phyloP scores from a whole-genome alignment of 2,797 vertebrate genomes.

The Melanogrammus aeglefinus region DNA sequence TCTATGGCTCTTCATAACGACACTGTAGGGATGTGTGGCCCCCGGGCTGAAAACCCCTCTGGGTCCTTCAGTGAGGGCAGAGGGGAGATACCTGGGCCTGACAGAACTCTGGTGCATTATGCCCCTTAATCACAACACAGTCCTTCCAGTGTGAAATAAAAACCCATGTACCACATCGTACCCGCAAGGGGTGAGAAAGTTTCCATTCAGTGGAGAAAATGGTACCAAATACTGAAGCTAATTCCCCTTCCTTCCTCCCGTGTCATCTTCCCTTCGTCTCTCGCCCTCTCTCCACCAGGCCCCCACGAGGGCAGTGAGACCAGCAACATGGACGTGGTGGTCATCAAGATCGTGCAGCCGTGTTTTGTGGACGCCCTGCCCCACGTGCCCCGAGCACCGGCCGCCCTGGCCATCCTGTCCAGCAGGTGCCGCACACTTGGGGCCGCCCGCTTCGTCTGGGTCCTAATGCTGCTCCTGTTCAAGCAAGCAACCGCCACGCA shows the following conservation, averaged over 20 bases:
- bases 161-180: constrained; percentile 8
- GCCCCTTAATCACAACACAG: constrained; percentile 14
- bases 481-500: constrained; percentile 87
- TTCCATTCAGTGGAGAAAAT: background rate
- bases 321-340: constrained; percentile 65
- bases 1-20: background rate
- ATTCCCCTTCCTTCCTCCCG: background rate
- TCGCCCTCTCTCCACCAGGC: constrained; percentile 65
- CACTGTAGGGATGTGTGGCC: background rate
- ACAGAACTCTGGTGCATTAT: background rate
- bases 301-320: constrained; percentile 67
- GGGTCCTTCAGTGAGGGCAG: constrained; percentile 4
- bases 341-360: constrained; percentile 79
- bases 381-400: constrained; percentile 90
- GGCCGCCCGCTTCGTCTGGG: constrained; percentile 86
- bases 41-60: constrained; percentile 7
- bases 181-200: too few relatives aligned
- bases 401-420: constrained; percentile 83
- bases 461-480: constrained; percentile 84
- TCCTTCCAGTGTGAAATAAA: constrained; percentile 5
- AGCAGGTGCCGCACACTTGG: constrained; percentile 83
- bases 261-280: background rate
- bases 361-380: constrained; percentile 92
- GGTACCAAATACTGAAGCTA: background rate
- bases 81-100: background rate